Evolutionary conservation across 2,888 invertebrate genomes (phyloP), one percentile per base, ranked within the genome.

Genomic region (Cosmopolites sordidus): DNA sequence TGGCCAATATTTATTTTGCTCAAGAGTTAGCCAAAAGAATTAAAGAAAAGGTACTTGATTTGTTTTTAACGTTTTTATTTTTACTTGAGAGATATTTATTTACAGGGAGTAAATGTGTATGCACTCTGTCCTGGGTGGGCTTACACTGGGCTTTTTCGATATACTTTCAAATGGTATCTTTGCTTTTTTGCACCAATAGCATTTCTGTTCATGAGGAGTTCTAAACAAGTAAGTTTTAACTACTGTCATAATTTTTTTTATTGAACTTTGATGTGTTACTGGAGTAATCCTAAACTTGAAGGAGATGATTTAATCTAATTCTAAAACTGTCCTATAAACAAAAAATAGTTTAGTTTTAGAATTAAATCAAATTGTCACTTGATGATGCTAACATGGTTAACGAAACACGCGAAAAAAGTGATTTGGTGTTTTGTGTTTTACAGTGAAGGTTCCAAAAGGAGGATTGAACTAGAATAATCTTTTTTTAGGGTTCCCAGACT

Each of bases 91-190:
- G 3, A 40, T 40, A 16, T 16, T 40, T 9, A 40, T 30, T 33
- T 40, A 15, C 11, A 40, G 40, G 16, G 16, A 16, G 16, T 57
- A 17, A 53, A 50, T 16, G 56, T 59, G 0, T 83, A 83, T 62
- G 78, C 83, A 17, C 79, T 86, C 58, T 89, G 88, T 64, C 92
- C 91, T 1, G 91, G 90, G 5, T 88, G 89, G 76, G 86, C 86
- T 41, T 86, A 84, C 62, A 90, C 90, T 0, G 83, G 83, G 58
- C 73, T 91, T 43, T 88, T 87, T 67, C 80, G 89, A 73, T 64
- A 79, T 60, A 76, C 77, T 1, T 66, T 79, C 43, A 83, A 77
- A 66, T 88, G 88, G 86, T 86, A 86, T 66, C 85, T 86, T 68
- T 85, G 84, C 65, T 70, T 89, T 18, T 56, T 89, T 71, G 77